Conservation (phyloP, 2,888 invertebrate genomes). For the Noctua fimbriata region DNA sequence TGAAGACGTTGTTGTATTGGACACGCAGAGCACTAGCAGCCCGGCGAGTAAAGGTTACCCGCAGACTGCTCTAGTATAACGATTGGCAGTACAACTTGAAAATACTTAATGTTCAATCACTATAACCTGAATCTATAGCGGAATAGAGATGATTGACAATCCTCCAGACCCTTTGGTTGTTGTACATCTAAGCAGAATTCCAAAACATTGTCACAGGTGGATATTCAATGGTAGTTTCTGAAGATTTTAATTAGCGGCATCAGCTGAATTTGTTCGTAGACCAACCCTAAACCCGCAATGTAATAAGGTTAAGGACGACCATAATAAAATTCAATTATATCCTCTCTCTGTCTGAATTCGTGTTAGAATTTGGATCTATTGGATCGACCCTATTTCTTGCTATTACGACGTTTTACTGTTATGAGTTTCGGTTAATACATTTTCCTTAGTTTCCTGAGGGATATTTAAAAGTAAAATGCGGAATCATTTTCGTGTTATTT, state of each 20-base stretch:
- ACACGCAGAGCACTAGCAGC: too few relatives aligned
- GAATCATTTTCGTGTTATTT: constrained; percentile 1
- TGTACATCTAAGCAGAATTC: constrained; percentile 71
- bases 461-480: constrained; percentile 25
- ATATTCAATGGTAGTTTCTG: constrained; percentile 73
- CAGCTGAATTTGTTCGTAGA: constrained; percentile 72
- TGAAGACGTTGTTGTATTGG: too few relatives aligned
- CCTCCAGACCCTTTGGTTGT: constrained; percentile 61
- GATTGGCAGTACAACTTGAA: too few relatives aligned
- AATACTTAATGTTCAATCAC: too few relatives aligned
- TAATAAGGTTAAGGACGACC: constrained; percentile 75
- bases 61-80: too few relatives aligned
- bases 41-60: too few relatives aligned
- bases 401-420: constrained; percentile 70
- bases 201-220: constrained; percentile 68
- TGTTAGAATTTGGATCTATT: constrained; percentile 70
- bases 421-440: constrained; percentile 69
- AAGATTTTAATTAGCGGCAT: constrained; percentile 72
- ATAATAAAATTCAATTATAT: constrained; percentile 80
- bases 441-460: constrained; percentile 61
- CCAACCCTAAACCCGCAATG: constrained; percentile 73
- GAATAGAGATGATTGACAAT: too few relatives aligned
- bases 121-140: too few relatives aligned
- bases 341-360: constrained; percentile 68
- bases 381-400: constrained; percentile 68